Percentiles rank a stretch among this genome's conserved stretches.
phyloP scores from a whole-genome alignment of 1,140 invertebrate genomes.

The Drosophila grimshawi region DNA sequence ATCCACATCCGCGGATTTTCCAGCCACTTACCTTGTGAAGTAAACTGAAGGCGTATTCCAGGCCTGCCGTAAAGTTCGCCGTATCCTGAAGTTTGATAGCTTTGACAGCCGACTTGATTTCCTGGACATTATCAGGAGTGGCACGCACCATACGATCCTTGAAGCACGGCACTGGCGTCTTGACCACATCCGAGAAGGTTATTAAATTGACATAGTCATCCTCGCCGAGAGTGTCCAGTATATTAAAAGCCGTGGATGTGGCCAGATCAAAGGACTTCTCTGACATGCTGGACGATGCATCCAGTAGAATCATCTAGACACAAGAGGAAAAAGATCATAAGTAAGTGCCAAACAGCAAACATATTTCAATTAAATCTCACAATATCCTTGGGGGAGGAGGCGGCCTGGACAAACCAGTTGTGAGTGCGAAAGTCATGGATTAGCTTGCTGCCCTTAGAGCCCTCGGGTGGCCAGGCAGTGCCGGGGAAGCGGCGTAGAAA shows the following conservation, averaged over 20 bases:
- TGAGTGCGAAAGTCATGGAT: constrained; percentile 95
- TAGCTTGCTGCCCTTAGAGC: constrained; percentile 87
- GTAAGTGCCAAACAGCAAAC: not conserved
- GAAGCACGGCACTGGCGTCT: constrained; percentile 93
- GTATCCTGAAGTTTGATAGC: constrained; percentile 89
- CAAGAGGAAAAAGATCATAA: not conserved
- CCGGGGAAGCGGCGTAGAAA: constrained; percentile 97
- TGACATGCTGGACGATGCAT: constrained; percentile 94
- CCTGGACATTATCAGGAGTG: constrained; percentile 93
- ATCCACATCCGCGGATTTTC: not conserved
- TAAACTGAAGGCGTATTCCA: constrained; percentile 96
- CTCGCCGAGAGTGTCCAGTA: constrained; percentile 97
- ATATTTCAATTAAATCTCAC: constrained; percentile 63
- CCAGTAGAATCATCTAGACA: constrained; percentile 92
- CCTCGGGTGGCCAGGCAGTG: constrained; percentile 90
- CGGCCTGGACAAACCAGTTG: constrained; percentile 97
- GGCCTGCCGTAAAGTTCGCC: constrained; percentile 96
- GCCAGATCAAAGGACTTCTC: constrained; percentile 94
- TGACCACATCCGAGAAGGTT: constrained; percentile 90
- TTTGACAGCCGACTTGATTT: constrained; percentile 91
- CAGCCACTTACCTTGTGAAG: constrained; percentile 90
- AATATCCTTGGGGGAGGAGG: constrained; percentile 98
- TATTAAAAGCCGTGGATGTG: constrained; percentile 92
- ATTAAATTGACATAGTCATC: constrained; percentile 99
- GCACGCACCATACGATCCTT: constrained; percentile 95